phyloP scores from a whole-genome alignment of 2,113 vertebrate species.

The Apaloderma vittatum region DNA sequence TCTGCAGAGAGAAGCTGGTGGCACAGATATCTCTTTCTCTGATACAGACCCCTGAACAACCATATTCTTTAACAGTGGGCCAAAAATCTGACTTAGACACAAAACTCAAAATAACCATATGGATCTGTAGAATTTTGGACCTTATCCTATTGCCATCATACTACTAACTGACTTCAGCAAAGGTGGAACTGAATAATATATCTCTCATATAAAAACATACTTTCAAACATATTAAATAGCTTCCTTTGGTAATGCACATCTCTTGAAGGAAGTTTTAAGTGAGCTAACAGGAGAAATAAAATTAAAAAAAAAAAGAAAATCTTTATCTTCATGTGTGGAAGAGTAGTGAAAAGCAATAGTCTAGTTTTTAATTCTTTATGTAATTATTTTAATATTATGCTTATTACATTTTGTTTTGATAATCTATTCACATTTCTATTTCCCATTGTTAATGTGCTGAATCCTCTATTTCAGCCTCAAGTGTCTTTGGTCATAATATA shows the following conservation, averaged over 20 bases:
- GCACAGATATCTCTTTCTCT: slow-evolving; percentile 50
- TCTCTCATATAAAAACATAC: background rate
- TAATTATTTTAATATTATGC: background rate
- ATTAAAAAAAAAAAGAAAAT: background rate
- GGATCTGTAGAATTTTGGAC: background rate
- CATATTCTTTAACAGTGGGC: background rate
- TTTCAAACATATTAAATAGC: background rate
- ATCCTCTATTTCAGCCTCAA: background rate
- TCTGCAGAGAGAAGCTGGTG: slow-evolving; percentile 43
- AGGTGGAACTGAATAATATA: background rate
- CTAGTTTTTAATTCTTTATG: background rate
- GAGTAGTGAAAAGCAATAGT: background rate
- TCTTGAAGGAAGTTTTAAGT: background rate
- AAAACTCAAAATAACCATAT: background rate
- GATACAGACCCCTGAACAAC: slow-evolving; percentile 2
- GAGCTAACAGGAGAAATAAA: background rate
- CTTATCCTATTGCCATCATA: background rate
- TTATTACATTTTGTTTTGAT: background rate
- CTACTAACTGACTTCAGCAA: background rate
- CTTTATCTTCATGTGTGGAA: background rate
- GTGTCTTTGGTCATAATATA: background rate
- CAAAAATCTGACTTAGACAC: background rate
- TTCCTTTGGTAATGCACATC: background rate
- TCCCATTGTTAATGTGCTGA: background rate
- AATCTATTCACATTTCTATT: background rate